Percentiles rank a stretch among this genome's conserved stretches.
These are phyloP conservation scores for Sepiola atlantica DNA, from an alignment of 2,888 invertebrate species.

Conservation along the genomic window DNA sequence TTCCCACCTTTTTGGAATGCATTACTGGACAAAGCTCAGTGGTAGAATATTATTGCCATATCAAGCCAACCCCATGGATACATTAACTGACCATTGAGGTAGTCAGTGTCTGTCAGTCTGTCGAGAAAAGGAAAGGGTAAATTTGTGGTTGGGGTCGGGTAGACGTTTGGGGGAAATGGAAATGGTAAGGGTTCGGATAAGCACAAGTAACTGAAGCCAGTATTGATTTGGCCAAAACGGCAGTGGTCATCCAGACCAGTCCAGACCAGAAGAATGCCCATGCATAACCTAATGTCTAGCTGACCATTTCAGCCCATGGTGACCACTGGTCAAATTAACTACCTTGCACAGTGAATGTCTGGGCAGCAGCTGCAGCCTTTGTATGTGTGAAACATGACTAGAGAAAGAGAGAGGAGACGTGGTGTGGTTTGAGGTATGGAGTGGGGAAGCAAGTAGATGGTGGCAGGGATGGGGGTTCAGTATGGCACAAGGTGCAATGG, in stretches of 20 bases:
- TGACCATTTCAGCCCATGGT: slow-evolving; percentile 46
- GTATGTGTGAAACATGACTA: background rate
- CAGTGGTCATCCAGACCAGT: slow-evolving; percentile 42
- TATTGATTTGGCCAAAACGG: slow-evolving; percentile 43
- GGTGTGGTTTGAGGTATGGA: background rate
- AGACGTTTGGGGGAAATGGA: background rate
- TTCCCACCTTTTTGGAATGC: background rate
- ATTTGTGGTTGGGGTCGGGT: background rate
- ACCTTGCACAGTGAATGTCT: slow-evolving; percentile 46
- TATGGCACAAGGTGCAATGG: background rate
- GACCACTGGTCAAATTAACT: slow-evolving; percentile 47
- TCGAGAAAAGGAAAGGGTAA: background rate
- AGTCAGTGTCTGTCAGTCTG: slow-evolving; percentile 20
- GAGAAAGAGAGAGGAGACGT: background rate
- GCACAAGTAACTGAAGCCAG: slow-evolving; percentile 40
- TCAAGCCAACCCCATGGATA: background rate
- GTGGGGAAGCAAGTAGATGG: background rate
- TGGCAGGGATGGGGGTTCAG: background rate
- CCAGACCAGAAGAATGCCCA: slow-evolving; percentile 44
- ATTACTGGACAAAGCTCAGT: background rate
- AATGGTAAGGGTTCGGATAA: background rate
- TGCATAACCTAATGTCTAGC: slow-evolving; percentile 47
- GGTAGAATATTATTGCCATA: background rate
- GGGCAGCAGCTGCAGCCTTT: slow-evolving; percentile 44
- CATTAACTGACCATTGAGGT: background rate